Evolutionary conservation across 2,797 vertebrate genomes (phyloP), one percentile per base, ranked within the genome.

Genomic region (Saxicola maurus): DNA sequence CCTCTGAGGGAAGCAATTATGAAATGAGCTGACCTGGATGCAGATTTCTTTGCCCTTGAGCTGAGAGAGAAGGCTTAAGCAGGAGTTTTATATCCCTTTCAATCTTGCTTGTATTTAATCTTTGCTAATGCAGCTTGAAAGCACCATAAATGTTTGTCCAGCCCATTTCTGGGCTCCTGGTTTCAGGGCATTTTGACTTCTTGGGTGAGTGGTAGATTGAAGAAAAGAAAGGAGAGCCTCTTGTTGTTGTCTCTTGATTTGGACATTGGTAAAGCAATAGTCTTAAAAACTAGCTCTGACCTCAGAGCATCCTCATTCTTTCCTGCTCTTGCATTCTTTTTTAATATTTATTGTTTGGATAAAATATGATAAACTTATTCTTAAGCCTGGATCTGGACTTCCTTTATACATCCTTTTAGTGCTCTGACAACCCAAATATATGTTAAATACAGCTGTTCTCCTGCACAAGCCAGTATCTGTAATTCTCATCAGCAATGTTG

Each of bases 91-190:
- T 68, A 86, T 87, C 52, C 55, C 28, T 90, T 95, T 31, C 79
- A 92, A 33, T 91, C 72, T 92, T 90, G 17, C 35, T 87, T 6
- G 4, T 79, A 52, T 85, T 90, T 90, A 94, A 93, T 91, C 82
- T 56, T 81, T 85, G 52, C 69, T 93, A 94, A 90, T 69, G 66
- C 69, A 81, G 46, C 66, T 91, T 74, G 65, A 82, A 92, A 78
- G 61, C 3, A 1, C 37, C 1, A 1, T 62, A 12, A 65, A 37
- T 4, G 0, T 80, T 92, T 65, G 55, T 82, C 51, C 37, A 52
- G 20, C 14, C 55, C 19, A 78, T 25, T 49, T 65, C 57, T 87
- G 62, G 56, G 55, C 62, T 89, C 14, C 17, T 0, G 0, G 2
- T 78, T 82, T 72, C 0, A 1, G 25, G 45, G 16, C 16, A 10